These are phyloP conservation scores for Syrrhaptes paradoxus DNA, from an alignment of 2,113 vertebrate species.

Conservation along the genomic window DNA sequence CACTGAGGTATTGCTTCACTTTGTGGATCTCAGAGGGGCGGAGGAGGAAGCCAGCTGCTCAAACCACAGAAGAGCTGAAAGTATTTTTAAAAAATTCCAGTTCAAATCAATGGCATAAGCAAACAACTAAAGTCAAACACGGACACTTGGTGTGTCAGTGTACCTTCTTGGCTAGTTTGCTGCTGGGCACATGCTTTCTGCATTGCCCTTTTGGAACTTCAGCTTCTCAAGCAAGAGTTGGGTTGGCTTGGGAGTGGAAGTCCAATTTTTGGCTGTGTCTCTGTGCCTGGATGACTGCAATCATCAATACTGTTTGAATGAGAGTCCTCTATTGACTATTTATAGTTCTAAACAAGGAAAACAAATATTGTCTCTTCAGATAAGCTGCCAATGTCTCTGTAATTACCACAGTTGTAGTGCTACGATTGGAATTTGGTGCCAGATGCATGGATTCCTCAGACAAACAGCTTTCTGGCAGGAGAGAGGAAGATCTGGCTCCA, in stretches of 20 bases:
- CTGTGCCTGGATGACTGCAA: neutral
- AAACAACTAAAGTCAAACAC: neutral
- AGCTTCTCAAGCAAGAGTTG: neutral
- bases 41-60: neutral
- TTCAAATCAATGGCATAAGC: neutral
- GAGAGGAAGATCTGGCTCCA: slow-evolving; percentile 19
- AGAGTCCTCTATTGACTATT: slow-evolving; percentile 55
- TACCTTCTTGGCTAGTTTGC: neutral
- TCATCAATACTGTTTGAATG: slow-evolving; percentile 25
- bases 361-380: slow-evolving; percentile 64
- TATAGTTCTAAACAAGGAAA: slow-evolving; percentile 53
- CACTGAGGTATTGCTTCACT: neutral
- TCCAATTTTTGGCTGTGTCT: neutral
- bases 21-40: rapidly evolving
- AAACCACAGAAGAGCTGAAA: neutral
- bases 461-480: slow-evolving; percentile 61
- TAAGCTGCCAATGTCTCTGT: slow-evolving; percentile 48
- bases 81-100: neutral
- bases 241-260: neutral
- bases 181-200: neutral
- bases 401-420: neutral
- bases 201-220: neutral
- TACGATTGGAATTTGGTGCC: slow-evolving; percentile 51
- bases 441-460: slow-evolving; percentile 62
- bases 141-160: neutral